Evolutionary conservation across 53 echinoderm and acorn worm species (phyloP).

Genomic region (Echinometra lucunter): DNA sequence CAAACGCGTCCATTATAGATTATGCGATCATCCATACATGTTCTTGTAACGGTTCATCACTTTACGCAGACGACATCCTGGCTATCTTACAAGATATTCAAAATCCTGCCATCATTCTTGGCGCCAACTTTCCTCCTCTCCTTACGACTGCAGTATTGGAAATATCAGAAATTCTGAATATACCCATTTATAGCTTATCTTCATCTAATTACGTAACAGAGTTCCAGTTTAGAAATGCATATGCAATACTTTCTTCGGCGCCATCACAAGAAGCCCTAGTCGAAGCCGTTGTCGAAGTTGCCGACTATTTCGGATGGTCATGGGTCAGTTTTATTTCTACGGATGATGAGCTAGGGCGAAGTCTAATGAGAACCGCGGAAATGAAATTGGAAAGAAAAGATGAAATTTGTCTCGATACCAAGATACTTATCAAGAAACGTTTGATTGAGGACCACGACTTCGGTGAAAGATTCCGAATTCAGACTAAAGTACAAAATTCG

Average conservation of each 20-base stretch:
- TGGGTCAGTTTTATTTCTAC: conserved; percentile 34
- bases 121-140: background rate
- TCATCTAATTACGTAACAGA: background rate
- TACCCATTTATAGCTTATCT: conserved; percentile 12
- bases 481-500: background rate
- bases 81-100: background rate
- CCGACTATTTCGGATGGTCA: conserved; percentile 58
- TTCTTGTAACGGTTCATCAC: conserved; percentile 19
- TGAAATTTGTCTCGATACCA: background rate
- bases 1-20: conserved; percentile 9
- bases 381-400: background rate
- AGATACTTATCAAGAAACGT: background rate
- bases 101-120: conserved; percentile 37
- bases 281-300: conserved; percentile 2
- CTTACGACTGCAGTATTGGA: background rate
- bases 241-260: background rate
- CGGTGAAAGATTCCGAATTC: background rate
- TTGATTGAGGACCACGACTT: background rate
- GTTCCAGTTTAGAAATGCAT: background rate
- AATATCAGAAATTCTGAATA: background rate
- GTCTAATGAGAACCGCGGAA: background rate
- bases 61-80: conserved; percentile 20
- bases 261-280: conserved; percentile 29
- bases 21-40: conserved; percentile 26
- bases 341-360: background rate